Conservation (phyloP, 1,140 invertebrate genomes). For the Stegodyphus dumicola region DNA sequence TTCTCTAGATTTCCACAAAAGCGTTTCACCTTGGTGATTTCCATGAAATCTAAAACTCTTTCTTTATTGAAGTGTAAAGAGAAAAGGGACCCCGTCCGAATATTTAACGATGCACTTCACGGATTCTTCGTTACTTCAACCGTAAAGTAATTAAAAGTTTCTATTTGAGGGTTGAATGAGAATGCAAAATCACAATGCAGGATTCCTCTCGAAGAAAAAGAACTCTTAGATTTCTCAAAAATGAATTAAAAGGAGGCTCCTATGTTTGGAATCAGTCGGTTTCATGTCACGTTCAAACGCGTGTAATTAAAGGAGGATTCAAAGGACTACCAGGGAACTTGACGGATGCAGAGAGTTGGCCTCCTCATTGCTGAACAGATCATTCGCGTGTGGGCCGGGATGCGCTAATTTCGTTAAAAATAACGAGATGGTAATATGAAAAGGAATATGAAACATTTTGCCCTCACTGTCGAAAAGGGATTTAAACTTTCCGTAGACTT, state of each 20-base stretch:
- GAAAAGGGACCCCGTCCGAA: conserved; percentile 29
- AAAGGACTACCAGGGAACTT: conserved; percentile 37
- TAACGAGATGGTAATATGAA: conserved; percentile 61
- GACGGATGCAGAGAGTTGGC: not conserved
- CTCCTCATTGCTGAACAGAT: conserved; percentile 5
- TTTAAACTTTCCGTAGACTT: conserved; percentile 52
- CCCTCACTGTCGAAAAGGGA: conserved; percentile 51
- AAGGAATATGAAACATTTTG: conserved; percentile 61
- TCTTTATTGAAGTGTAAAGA: conserved; percentile 58
- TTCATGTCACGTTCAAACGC: conserved; percentile 56
- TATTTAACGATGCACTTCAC: conserved; percentile 60
- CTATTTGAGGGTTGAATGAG: conserved; percentile 58
- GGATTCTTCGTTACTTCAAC: conserved; percentile 29
- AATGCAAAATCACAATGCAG: conserved; percentile 60
- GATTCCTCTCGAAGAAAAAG: conserved; percentile 41
- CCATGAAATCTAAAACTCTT: conserved; percentile 38
- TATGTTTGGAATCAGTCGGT: conserved; percentile 27
- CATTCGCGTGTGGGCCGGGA: conserved; percentile 21
- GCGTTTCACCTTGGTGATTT: conserved; percentile 59
- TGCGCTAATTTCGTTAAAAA: conserved; percentile 59
- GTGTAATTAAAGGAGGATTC: conserved; percentile 57
- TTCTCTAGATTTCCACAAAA: conserved; percentile 26
- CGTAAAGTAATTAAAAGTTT: conserved; percentile 61
- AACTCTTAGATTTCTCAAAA: conserved; percentile 56
- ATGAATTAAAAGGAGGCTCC: conserved; percentile 41